Base-by-base conservation (phyloP, 2,888 invertebrate genomes). In the Epistrophella euchroma region DNA sequence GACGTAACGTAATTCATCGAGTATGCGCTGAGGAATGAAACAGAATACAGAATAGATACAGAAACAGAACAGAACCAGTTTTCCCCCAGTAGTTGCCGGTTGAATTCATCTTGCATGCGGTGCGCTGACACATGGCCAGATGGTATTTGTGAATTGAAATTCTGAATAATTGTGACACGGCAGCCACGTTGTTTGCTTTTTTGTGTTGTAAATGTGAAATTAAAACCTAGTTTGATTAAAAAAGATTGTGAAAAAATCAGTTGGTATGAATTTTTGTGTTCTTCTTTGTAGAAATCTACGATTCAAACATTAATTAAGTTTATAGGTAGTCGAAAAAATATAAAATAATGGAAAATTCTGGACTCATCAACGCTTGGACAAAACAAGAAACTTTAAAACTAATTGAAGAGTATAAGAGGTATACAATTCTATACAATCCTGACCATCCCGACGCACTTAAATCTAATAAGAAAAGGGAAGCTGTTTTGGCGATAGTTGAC, bases 371-470 rank as follows among this genome's bases (percentile, higher is more conserved):
- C 5, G 13, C 19, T 13, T 50, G 47, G 47, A 50, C 47, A 11
- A 50, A 50, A 22, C 47, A 22, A 50, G 47, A 50, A 50, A 50
- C 47, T 13, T 6, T 50, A n/a, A 50, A 50, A 50, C 47, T 50
- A n/a, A 50, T 50, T 22, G 47, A 50, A 13, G 47, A 50, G 10
- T 50, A 22, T 13, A 50, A 50, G 6, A 50, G 22, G 22, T 10
- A 50, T 13, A 2, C 47, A 50, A 13, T 22, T 50, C 19, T 50
- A 19, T 50, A 50, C 22, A 50, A 13, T 5, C 4, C 4, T 22
- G 5, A 50, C 2, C 47, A 50, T 13, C 19, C 47, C 11, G 47
- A 50, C 4, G 22, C 22, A 13, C 1, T 50, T 13, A 50, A 22
- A 11, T 4, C 13, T 4, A 19, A 11, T 50, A 50, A 50, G 22